phyloP scores from a whole-genome alignment of 1,140 invertebrate species.

The Megalopta genalis region DNA sequence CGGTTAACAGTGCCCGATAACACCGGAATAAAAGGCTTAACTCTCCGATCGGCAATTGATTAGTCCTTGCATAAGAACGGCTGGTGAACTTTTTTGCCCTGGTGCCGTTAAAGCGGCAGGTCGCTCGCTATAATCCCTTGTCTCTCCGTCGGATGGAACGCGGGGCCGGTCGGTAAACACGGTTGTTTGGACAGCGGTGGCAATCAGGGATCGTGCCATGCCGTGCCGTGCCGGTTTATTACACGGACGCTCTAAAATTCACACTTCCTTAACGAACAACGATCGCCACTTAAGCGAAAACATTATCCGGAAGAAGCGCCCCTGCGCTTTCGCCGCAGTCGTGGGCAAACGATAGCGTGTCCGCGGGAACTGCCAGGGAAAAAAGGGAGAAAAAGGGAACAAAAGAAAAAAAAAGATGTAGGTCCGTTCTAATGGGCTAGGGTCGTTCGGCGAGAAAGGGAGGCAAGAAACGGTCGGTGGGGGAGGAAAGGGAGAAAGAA shows the following conservation, averaged over 20 bases:
- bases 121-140: too few relatives aligned
- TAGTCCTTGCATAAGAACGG: too few relatives aligned
- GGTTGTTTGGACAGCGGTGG: not conserved
- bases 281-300: conserved; percentile 52
- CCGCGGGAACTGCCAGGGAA: not conserved
- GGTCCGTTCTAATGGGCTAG: conserved; percentile 54
- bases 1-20: too few relatives aligned
- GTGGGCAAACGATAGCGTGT: conserved; percentile 32
- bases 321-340: not conserved
- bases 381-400: not conserved
- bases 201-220: not conserved
- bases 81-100: too few relatives aligned
- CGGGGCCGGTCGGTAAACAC: not conserved
- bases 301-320: conserved; percentile 51
- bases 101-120: too few relatives aligned
- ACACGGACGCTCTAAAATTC: conserved; percentile 43
- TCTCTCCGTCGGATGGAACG: too few relatives aligned
- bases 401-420: conserved; percentile 24
- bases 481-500: too few relatives aligned
- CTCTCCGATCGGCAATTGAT: too few relatives aligned
- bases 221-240: conserved; percentile 7
- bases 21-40: too few relatives aligned
- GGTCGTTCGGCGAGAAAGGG: conserved; percentile 11
- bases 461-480: too few relatives aligned
- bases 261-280: conserved; percentile 43